These are phyloP conservation scores for Drosophila cracens DNA, from an alignment of 2,888 invertebrate genomes.

Conservation along the genomic window DNA sequence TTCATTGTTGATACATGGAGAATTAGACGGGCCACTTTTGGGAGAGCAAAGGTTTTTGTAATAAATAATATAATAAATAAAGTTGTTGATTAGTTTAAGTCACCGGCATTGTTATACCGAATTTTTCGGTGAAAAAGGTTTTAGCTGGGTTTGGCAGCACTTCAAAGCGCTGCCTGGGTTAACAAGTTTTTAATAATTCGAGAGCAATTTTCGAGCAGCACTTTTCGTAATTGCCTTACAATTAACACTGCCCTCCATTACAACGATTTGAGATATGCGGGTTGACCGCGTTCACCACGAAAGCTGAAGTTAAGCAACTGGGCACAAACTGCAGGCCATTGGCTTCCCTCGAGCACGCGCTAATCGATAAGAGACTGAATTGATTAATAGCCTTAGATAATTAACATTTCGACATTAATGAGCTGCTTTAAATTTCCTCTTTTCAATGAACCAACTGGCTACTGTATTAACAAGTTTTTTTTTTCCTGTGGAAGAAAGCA, in stretches of 20 bases:
- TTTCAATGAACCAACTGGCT: slow-evolving; percentile 32
- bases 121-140: slow-evolving; percentile 29
- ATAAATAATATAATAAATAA: slow-evolving; percentile 61
- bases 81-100: slow-evolving; percentile 69
- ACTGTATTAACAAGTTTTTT: slow-evolving; percentile 23
- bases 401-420: slow-evolving; percentile 28
- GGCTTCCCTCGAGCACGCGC: slow-evolving; percentile 41
- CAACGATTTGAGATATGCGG: slow-evolving; percentile 48
- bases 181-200: slow-evolving; percentile 33
- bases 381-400: slow-evolving; percentile 59
- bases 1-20: slow-evolving; percentile 31
- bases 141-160: slow-evolving; percentile 6
- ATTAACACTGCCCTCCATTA: slow-evolving; percentile 63
- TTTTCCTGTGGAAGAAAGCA: background rate
- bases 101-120: slow-evolving; percentile 24
- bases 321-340: slow-evolving; percentile 2
- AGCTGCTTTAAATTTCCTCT: slow-evolving; percentile 29
- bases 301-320: slow-evolving; percentile 30
- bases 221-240: slow-evolving; percentile 68
- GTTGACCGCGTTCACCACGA: slow-evolving; percentile 45
- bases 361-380: slow-evolving; percentile 59
- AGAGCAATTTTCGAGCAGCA: slow-evolving; percentile 14
- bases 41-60: slow-evolving; percentile 38
- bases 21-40: slow-evolving; percentile 12
- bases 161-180: slow-evolving; percentile 8